These are phyloP conservation scores for Epinephelus malabaricus DNA, from an alignment of 2,797 vertebrate genomes.

Conservation along the genomic window DNA sequence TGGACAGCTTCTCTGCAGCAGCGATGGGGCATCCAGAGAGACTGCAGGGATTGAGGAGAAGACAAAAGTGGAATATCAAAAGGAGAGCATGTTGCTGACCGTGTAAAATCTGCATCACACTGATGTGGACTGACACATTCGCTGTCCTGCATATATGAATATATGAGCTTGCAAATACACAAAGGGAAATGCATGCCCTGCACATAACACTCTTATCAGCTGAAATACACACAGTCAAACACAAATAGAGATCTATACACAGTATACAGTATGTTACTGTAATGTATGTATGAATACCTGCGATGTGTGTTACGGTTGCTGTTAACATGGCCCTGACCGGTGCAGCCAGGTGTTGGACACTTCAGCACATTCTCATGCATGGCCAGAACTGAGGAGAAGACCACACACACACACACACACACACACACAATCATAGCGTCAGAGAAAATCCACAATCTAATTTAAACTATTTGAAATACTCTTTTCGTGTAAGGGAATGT, in stretches of 20 bases:
- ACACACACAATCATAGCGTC: slow-evolving; percentile 16
- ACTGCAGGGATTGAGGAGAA: slow-evolving; percentile 73
- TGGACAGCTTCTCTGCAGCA: slow-evolving; percentile 96
- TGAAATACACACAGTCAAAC: slow-evolving; percentile 11
- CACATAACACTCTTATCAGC: slow-evolving; percentile 24
- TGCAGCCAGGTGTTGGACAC: slow-evolving; percentile 97
- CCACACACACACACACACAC: slow-evolving; percentile 17
- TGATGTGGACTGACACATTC: slow-evolving; percentile 56
- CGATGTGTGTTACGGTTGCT: slow-evolving; percentile 99
- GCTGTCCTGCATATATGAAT: slow-evolving; percentile 59
- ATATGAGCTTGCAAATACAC: slow-evolving; percentile 31
- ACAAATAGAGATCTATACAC: background rate
- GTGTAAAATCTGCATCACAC: slow-evolving; percentile 46
- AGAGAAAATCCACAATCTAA: slow-evolving; percentile 2
- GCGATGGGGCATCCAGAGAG: slow-evolving; percentile 98
- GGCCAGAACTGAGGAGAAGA: slow-evolving; percentile 90
- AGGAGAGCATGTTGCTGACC: slow-evolving; percentile 55
- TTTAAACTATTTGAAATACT: background rate
- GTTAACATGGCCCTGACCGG: slow-evolving; percentile 98
- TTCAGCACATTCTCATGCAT: slow-evolving; percentile 99
- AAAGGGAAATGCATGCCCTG: slow-evolving; percentile 3
- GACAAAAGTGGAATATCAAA: slow-evolving; percentile 42
- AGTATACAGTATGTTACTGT: too few species aligned
- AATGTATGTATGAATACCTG: slow-evolving; percentile 86
- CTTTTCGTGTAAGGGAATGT: background rate